Percentiles rank a stretch among this genome's conserved stretches.
phyloP scores from a whole-genome alignment of 2,113 vertebrate species.

The Upupa epops region DNA sequence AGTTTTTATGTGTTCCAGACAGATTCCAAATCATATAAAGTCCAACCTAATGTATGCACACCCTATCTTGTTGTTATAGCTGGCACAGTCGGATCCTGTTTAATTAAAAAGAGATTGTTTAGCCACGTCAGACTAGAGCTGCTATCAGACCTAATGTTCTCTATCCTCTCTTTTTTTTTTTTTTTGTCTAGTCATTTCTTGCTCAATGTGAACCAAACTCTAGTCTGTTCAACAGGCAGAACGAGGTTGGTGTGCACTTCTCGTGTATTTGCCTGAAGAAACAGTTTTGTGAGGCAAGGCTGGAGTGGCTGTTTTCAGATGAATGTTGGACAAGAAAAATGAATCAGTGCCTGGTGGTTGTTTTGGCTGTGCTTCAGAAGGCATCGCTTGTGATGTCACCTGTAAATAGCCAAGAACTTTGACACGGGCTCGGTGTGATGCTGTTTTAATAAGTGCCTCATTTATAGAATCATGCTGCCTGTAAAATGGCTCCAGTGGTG shows the following conservation, averaged over 20 bases:
- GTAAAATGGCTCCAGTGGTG: conserved; percentile 83
- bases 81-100: not conserved
- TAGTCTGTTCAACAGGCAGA: not conserved
- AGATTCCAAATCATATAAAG: not conserved
- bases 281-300: conserved; percentile 19
- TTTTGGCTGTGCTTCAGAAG: conserved; percentile 42
- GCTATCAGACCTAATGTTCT: not conserved
- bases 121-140: not conserved
- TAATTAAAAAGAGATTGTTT: not conserved
- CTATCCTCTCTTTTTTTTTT: not conserved
- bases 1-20: not conserved
- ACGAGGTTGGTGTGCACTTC: not conserved
- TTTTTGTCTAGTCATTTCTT: not conserved
- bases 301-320: conserved; percentile 21
- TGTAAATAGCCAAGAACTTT: conserved; percentile 82
- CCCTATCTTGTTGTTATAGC: not conserved
- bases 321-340: conserved; percentile 57
- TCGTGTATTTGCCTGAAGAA: not conserved
- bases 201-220: not conserved
- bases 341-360: conserved; percentile 33
- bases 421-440: conserved; percentile 79
- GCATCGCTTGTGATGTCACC: conserved; percentile 82
- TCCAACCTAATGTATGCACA: not conserved
- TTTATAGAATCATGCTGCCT: conserved; percentile 83
- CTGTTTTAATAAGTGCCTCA: conserved; percentile 84